These are phyloP conservation scores for Papio anubis DNA, from an alignment of 2,113 vertebrate species.

Conservation along the genomic window DNA sequence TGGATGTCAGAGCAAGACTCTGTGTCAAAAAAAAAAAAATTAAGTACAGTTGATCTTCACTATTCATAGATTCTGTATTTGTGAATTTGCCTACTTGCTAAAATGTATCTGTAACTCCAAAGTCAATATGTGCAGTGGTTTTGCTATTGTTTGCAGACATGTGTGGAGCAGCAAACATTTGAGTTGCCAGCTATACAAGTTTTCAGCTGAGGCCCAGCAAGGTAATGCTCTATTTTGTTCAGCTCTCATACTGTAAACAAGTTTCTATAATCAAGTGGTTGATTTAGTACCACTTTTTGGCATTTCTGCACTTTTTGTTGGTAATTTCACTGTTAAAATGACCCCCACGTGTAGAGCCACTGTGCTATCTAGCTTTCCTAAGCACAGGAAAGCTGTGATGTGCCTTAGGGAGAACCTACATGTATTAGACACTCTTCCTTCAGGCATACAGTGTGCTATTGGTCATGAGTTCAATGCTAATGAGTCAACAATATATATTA, in stretches of 20 bases:
- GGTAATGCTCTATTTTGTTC: neutral
- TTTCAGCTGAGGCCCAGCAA: neutral
- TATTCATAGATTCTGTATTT: neutral
- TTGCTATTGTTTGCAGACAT: too few relatives aligned
- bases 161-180: too few relatives aligned
- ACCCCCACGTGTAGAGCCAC: fast-evolving
- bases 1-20: too few relatives aligned
- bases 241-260: neutral
- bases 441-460: neutral
- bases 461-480: neutral
- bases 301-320: neutral
- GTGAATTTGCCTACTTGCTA: neutral
- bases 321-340: neutral
- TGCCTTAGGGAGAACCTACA: neutral
- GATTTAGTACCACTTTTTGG: neutral
- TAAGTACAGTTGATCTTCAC: neutral
- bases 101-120: neutral
- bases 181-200: fast-evolving
- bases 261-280: neutral
- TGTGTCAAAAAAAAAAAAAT: too few relatives aligned
- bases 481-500: neutral
- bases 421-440: neutral
- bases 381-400: neutral
- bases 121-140: neutral
- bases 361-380: neutral